Evolutionary conservation across 2,797 vertebrate genomes (phyloP), one percentile per base, ranked within the genome.

Genomic region (Enteromius mattozi): DNA sequence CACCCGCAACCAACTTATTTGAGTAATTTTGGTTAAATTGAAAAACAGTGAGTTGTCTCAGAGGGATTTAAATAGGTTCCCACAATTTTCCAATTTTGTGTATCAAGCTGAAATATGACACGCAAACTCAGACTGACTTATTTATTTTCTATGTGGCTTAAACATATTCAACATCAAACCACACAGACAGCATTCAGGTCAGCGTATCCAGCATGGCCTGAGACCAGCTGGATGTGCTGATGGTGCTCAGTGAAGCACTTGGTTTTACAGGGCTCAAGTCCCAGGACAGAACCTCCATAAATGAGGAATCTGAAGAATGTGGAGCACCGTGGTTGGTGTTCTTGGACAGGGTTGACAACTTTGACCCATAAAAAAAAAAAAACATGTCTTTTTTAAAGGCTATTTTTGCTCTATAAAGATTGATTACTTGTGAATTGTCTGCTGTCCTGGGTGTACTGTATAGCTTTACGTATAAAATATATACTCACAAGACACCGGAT

Each of bases 1-100:
- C 74, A 63, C 84, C 78, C 78, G 70, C 69, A 86, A 80, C 45
- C 70, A 80, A n/a, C 51, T 40, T 51, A 42, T 82, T 77, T 85
- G 35, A 70, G 78, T 78, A 54, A 83, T 84, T 69, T 70, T 83
- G 37, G 74, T 81, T 81, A 37, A 83, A 56, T 61, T 49, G 65
- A 40, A 54, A 81, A 87, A 71, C 17, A 13, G 21, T 42, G 81
- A 79, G 63, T 63, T 77, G 37, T 63, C 45, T 83, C n/a, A 74
- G 27, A 65, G n/a, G n/a, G 54, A 76, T 77, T 85, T 84, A 33
- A 66, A 75, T 42, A 75, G 24, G 19, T 86, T 40, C 19, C 40
- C 27, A 45, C 47, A 69, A 63, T 65, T 80, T 70, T 80, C 70
- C 33, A 42, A 61, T 83, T 77, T 82, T 49, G 56, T 84, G 30